Conservation (phyloP, 2,888 invertebrate genomes). For the Heliconius ismenius region DNA sequence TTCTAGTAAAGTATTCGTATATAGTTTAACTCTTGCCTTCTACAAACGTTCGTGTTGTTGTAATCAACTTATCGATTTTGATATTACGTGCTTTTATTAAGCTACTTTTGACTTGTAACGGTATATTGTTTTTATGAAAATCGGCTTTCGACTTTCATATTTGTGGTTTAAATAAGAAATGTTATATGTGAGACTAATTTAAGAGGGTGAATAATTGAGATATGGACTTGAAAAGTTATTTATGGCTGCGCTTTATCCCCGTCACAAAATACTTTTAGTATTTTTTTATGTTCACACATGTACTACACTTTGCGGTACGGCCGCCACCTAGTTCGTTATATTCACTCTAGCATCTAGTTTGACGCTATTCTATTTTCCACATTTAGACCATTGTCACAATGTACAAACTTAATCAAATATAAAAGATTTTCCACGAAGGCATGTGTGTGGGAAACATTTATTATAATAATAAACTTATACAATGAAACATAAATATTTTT, state of each 20-base stretch:
- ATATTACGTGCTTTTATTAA: conserved; percentile 48
- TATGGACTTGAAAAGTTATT: too few species aligned
- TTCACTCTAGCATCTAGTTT: background rate
- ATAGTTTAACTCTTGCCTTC: conserved; percentile 48
- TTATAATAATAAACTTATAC: background rate
- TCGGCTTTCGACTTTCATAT: conserved; percentile 3
- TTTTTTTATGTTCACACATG: background rate
- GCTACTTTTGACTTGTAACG: conserved; percentile 42
- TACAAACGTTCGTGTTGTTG: conserved; percentile 46
- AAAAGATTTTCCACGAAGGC: background rate
- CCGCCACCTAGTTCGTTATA: background rate
- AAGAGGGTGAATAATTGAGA: too few species aligned
- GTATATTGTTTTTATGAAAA: conserved; percentile 30
- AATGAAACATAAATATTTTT: too few species aligned
- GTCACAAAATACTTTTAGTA: too few species aligned
- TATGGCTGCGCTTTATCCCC: too few species aligned
- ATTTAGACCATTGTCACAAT: background rate
- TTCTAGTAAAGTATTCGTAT: conserved; percentile 51
- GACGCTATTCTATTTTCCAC: background rate
- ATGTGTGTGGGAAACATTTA: background rate
- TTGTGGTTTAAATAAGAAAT: conserved; percentile 18
- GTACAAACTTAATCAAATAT: background rate
- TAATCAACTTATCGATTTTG: conserved; percentile 54
- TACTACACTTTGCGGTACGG: background rate
- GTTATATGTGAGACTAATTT: background rate